Base-by-base conservation (phyloP, 2,888 invertebrate genomes). In the Eutolmus rufibarbis region DNA sequence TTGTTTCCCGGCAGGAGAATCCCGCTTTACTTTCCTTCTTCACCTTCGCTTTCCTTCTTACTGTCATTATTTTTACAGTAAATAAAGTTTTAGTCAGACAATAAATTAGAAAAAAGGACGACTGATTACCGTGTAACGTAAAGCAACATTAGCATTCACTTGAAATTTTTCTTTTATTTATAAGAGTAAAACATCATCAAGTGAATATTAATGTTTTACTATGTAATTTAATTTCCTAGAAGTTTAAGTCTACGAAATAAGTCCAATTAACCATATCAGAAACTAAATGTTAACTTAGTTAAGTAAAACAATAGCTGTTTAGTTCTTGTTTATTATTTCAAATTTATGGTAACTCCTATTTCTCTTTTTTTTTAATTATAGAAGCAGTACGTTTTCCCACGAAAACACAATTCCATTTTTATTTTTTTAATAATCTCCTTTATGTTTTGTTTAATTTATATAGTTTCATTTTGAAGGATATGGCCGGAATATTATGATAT, bases 21-120 rank as follows among this genome's bases (percentile, higher is more conserved):
- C 23, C 66, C 28, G 9, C 28, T 66, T 57, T 28, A 66, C 28
- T 66, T 46, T 43, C 43, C 43, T 43, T 12, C 43, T 43, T 43
- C 43, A 12, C 34, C 34, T 34, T 40, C 40, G 2, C 40, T 46
- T 46, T 31, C 7, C 16, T 76, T 40, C 40, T 16, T 76, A 34
- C 40, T 76, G 14, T 76, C 28, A 66, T 51, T 81, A 51, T 31
- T 81, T 81, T 23, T 16, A n/a, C 23, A 79, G 51, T 79, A 79
- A 46, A 79, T 46, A 23, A 46, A 86, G 74, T 85, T 85, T 84
- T 40, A 87, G 86, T 78, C 74, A 76, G 46, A 84, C 57, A 40
- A 40, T 40, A 82, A 87, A 87, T 89, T 88, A 87, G 89, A 89
- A 88, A 88, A 88, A 89, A 89, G 89, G 89, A 89, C 86, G 89